These are phyloP conservation scores for Automeris io DNA, from an alignment of 2,888 invertebrate species.

Conservation along the genomic window DNA sequence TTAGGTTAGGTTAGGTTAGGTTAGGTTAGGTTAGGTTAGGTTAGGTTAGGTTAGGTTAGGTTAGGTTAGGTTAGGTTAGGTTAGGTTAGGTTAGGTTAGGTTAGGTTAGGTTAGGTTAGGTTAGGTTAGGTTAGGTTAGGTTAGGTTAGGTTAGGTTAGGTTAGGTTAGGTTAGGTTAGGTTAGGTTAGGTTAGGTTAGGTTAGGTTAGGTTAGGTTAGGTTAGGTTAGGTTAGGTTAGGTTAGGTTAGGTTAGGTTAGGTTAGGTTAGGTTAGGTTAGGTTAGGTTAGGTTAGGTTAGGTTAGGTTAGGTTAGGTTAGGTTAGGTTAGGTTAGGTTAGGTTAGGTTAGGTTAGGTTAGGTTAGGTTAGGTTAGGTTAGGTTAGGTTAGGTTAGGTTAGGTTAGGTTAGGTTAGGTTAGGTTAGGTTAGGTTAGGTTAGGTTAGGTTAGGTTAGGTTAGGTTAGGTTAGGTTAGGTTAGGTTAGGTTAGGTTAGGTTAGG, in stretches of 20 bases:
- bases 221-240: background rate
- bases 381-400: background rate
- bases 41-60: background rate
- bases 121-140: background rate
- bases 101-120: background rate
- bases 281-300: background rate
- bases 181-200: background rate
- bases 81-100: background rate
- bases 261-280: background rate
- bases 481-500: background rate
- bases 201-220: background rate
- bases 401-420: background rate
- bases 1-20: background rate
- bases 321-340: background rate
- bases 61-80: background rate
- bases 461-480: background rate
- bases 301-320: background rate
- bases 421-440: background rate
- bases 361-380: background rate
- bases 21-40: background rate
- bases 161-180: background rate
- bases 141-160: background rate
- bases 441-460: background rate
- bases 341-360: background rate
- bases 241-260: background rate